A percentile compares a stretch with the other conserved stretches of the same genome.
Conservation (phyloP, 2,797 vertebrate genomes). For the Dipus sagitta region DNA sequence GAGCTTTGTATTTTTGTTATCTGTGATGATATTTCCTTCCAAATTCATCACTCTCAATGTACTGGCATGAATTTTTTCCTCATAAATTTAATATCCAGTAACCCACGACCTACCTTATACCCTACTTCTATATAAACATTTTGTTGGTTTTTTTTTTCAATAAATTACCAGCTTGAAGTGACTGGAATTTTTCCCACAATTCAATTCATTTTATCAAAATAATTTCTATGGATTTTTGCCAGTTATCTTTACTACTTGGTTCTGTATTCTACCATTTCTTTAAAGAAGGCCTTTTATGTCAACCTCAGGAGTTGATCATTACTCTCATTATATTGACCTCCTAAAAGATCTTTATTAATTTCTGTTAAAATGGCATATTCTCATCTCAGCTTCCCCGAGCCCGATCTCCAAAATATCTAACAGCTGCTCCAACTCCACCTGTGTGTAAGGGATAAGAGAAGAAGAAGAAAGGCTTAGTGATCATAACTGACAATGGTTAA, state of each 20-base stretch:
- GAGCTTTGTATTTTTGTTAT: background rate
- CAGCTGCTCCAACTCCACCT: background rate
- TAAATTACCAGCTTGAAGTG: background rate
- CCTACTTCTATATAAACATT: constrained; percentile 8
- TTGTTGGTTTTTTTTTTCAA: background rate
- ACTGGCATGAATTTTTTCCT: background rate
- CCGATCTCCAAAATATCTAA: background rate
- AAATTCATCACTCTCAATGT: background rate
- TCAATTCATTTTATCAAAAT: background rate
- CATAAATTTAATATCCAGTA: constrained; percentile 24
- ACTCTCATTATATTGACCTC: background rate
- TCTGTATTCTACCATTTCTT: constrained; percentile 4
- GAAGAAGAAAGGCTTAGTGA: background rate
- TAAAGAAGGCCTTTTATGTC: background rate
- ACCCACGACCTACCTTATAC: background rate
- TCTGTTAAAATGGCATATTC: background rate
- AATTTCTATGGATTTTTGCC: background rate
- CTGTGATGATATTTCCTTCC: background rate
- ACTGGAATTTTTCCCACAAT: background rate
- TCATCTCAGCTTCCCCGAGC: background rate
- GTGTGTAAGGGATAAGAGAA: background rate
- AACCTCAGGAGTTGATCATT: background rate
- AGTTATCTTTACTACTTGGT: background rate
- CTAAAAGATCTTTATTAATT: background rate
- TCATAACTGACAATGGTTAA: background rate